Evolutionary conservation across 2,888 invertebrate genomes (phyloP), one percentile per base, ranked within the genome.

Genomic region (Ophonus ardosiacus): DNA sequence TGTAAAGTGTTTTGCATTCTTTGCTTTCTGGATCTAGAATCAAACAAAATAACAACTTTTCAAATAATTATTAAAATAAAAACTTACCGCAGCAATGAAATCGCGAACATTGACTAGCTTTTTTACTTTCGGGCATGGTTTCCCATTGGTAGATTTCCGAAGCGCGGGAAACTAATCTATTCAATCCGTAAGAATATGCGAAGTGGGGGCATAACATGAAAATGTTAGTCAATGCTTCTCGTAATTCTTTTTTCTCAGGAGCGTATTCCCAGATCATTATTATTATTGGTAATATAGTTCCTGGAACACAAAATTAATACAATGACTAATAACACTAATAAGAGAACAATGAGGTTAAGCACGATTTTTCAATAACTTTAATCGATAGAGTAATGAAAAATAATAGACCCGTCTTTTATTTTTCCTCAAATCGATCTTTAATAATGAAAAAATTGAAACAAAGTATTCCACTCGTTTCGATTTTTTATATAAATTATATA

Each of bases 51-150:
- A 31, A 68, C 8, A 15, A 38, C 38, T 40, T 71, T 5, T 74
- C 7, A 43, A 1, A 10, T 63, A 10, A 18, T 43, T 43, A 65
- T 81, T 59, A 13, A 51, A 84, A 84, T 61, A 10, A 18, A 40
- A 80, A 87, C 88, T 89, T 87, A 89, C 90, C 87, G 85, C 91
- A 91, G 86, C 91, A 91, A 0, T 90, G 89, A 86, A 90, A 88
- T 85, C 71, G 13, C 88, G 86, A 7, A 74, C 89, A 90, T 56
- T 86, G 63, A 51, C 79, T 56, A 15, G 61, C 40, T 82, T 86
- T 87, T 65, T 88, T 86, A 17, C 84, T 82, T 0, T 74, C 81
- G 10, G 86, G 79, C 88, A 89, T 89, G 15, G 88, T 87, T 13
- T 89, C 86, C 89, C 90, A 89, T 78, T 91, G 90, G 86, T 90